phyloP scores from a whole-genome alignment of 1,140 invertebrate species.

The Heliothis subflexa region DNA sequence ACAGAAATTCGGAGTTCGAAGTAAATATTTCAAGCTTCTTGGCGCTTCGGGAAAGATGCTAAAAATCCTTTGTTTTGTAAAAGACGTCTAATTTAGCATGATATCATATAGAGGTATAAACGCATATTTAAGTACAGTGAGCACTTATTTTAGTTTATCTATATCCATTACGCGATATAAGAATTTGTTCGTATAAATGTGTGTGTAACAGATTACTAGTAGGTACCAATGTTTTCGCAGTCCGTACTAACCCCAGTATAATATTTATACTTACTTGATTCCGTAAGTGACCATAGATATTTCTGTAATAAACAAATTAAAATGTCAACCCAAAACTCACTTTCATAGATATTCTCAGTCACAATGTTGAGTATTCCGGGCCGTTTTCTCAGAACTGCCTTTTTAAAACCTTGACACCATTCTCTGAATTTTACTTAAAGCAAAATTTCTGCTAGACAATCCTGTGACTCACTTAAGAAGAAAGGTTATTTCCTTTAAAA shows the following conservation, averaged over 20 bases:
- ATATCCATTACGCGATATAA: no score
- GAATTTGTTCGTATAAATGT: background rate
- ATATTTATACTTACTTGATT: background rate
- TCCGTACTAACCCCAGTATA: background rate
- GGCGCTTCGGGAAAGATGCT: no score
- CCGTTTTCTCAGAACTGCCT: conserved; percentile 28
- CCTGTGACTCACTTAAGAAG: background rate
- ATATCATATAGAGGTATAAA: no score
- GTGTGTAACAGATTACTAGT: background rate
- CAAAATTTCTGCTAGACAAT: conserved; percentile 34
- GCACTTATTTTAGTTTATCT: no score
- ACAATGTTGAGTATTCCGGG: conserved; percentile 18
- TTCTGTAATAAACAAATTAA: no score
- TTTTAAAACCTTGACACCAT: conserved; percentile 15
- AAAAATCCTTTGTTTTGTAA: no score
- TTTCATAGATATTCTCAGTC: background rate
- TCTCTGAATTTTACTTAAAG: conserved; percentile 33
- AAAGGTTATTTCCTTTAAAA: no score
- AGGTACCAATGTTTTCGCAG: background rate
- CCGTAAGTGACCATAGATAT: background rate
- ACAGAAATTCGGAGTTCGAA: background rate
- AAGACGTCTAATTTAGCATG: no score
- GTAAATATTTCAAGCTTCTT: background rate
- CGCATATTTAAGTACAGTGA: no score
- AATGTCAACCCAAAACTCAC: background rate